Percentiles rank a stretch among this genome's conserved stretches.
Conservation (phyloP, 1,140 invertebrate genomes). For the Ladona fulva region DNA sequence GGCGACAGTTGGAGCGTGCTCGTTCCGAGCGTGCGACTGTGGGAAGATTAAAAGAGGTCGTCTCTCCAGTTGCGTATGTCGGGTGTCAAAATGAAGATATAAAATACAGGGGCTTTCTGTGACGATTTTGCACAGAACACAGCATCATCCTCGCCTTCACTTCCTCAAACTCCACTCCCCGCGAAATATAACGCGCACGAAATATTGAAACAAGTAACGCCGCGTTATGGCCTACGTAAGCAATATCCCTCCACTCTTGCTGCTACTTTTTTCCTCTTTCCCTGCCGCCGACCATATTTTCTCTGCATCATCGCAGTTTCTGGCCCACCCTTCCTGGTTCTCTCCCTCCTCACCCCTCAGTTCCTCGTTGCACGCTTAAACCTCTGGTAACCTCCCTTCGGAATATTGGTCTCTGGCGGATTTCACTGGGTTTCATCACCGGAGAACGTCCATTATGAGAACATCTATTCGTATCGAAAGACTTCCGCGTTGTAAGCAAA, state of each 20-base stretch:
- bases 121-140: neutral
- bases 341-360: neutral
- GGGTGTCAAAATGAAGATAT: neutral
- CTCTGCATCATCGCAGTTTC: neutral
- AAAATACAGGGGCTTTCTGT: neutral
- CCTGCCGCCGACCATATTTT: neutral
- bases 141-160: neutral
- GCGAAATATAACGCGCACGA: neutral
- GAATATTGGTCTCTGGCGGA: too few species aligned
- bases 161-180: neutral
- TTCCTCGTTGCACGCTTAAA: neutral
- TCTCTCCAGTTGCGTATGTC: neutral
- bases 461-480: too few species aligned
- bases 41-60: neutral
- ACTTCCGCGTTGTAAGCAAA: too few species aligned
- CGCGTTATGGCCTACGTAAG: neutral
- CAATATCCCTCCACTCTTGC: neutral
- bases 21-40: neutral
- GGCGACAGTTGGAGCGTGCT: neutral
- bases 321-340: neutral
- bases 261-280: neutral
- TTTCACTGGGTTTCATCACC: too few species aligned
- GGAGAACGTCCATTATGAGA: too few species aligned
- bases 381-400: too few species aligned
- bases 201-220: neutral